Conservation (phyloP, 1,140 invertebrate genomes). For the Saxidomus purpurata region DNA sequence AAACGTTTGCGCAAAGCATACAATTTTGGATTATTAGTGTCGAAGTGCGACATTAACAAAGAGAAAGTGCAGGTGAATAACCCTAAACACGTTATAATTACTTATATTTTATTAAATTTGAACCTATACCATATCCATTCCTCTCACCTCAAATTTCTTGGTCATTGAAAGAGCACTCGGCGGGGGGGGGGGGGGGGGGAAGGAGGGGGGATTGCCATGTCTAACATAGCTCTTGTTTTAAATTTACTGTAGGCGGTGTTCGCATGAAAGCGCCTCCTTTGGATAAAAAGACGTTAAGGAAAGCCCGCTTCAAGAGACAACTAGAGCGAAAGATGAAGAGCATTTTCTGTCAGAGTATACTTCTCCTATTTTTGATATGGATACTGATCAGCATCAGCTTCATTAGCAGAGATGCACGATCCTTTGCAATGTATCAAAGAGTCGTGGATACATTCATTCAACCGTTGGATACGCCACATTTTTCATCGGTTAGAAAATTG, state of each 20-base stretch:
- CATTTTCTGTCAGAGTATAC: not conserved
- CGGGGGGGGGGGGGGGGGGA: too few relatives aligned
- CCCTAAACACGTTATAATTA: too few relatives aligned
- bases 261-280: not conserved
- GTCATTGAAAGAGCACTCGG: too few relatives aligned
- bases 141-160: too few relatives aligned
- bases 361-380: not conserved
- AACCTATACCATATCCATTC: too few relatives aligned
- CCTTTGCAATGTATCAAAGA: not conserved
- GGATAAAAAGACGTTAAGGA: not conserved
- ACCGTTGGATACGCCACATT: not conserved
- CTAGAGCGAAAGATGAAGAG: not conserved
- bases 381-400: not conserved
- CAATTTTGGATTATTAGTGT: too few relatives aligned
- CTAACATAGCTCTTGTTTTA: too few relatives aligned
- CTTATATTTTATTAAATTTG: too few relatives aligned
- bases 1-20: too few relatives aligned
- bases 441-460: not conserved
- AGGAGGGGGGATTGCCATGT: too few relatives aligned
- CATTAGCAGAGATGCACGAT: not conserved
- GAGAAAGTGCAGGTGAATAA: too few relatives aligned
- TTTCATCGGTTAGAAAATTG: not conserved
- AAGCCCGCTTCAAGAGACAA: not conserved
- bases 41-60: too few relatives aligned
- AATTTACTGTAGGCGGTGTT: not conserved